Evolutionary conservation across 2,797 vertebrate genomes (phyloP), one percentile per base, ranked within the genome.

Genomic region (Podarcis lilfordi): DNA sequence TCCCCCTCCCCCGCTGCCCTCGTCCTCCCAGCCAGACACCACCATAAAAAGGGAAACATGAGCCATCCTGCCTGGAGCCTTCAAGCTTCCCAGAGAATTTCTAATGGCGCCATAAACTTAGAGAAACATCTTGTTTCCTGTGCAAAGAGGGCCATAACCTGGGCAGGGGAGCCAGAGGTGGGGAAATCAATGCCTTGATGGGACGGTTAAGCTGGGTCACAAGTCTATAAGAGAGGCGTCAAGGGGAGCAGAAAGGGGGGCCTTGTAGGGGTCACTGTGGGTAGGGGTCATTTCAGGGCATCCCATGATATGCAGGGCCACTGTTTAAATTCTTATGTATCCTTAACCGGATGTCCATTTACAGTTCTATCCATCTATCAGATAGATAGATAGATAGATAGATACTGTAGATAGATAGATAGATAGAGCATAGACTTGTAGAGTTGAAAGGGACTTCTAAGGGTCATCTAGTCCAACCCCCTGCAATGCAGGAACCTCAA

Each of bases 141-240:
- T 9, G 43, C 83, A 40, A 68, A 13, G 27, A 50, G 32, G 59
- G 19, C 27, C 3, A 21, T 72, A 61, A 37, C 35, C 84, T 19
- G 35, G 45, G 29, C 2, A 35, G 69, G 61, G 43, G 61, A 37
- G 19, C 15, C 23, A 6, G 1, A 32, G 8, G 11, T 19, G 17
- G 50, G 37, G 19, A 4, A 9, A n/a, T n/a, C 7, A 1, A 19
- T 83, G 23, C 40, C 23, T 72, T 37, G 15, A 10, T 9, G 40
- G 68, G 76, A 64, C 2, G 19, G 79, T 77, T 59, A 66, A 78
- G 23, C n/a, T 8, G 69, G 79, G 25, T 37, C 25, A 37, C 43
- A 13, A 13, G 25, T 0, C 10, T 10, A 2, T 0, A 7, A 19
- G 10, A 1, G 1, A 29, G 32, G 50, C 27, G 10, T 23, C 6